Percentiles rank a stretch among this genome's conserved stretches.
Conservation (phyloP, 2,113 vertebrate genomes). For the Morone saxatilis region DNA sequence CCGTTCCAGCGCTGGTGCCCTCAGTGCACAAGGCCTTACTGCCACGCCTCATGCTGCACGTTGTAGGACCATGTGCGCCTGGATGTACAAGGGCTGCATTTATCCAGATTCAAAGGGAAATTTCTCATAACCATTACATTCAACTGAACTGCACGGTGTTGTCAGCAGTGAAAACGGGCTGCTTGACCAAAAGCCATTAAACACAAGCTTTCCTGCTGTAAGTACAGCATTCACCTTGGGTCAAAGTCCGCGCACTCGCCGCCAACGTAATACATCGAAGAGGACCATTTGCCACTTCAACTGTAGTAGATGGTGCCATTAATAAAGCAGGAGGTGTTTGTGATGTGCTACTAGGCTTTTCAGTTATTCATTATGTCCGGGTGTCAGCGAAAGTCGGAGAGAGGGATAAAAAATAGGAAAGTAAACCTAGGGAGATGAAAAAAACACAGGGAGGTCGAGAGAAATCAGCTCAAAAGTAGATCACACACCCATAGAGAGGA, state of each 20-base stretch:
- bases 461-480: constrained; percentile 64
- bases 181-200: constrained; percentile 41
- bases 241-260: constrained; percentile 27
- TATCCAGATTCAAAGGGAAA: constrained; percentile 15
- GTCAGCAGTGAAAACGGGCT: constrained; percentile 21
- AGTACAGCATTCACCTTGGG: constrained; percentile 37
- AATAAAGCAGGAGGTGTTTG: constrained; percentile 68
- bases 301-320: constrained; percentile 53
- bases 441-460: constrained; percentile 28
- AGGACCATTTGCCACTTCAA: constrained; percentile 35
- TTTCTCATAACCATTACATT: constrained; percentile 12
- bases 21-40: background rate
- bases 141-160: constrained; percentile 1
- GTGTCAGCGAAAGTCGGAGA: constrained; percentile 28
- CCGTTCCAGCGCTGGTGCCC: background rate
- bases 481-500: constrained; percentile 34
- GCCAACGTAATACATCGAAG: constrained; percentile 26
- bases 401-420: constrained; percentile 9
- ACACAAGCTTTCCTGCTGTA: constrained; percentile 2
- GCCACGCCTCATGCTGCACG: constrained; percentile 7
- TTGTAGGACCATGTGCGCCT: constrained; percentile 1
- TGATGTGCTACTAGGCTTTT: constrained; percentile 53
- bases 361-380: constrained; percentile 54
- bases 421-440: constrained; percentile 35
- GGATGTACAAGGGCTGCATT: background rate